A percentile compares a stretch with the other conserved stretches of the same genome.
Evolutionary conservation across 1,140 invertebrate genomes (phyloP).

Genomic region (Drosophila nannoptera): DNA sequence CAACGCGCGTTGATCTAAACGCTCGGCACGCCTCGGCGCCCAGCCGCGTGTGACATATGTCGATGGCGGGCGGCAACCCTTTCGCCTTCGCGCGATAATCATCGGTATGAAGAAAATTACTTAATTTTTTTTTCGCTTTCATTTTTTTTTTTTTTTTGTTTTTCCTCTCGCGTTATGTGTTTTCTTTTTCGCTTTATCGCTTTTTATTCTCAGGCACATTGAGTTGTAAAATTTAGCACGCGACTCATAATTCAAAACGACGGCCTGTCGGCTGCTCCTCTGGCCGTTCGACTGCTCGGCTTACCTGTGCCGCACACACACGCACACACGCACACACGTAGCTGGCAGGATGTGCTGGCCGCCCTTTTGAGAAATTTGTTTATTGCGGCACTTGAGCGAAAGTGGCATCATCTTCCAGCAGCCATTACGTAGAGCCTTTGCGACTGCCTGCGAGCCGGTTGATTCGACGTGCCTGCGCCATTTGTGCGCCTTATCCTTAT

Average conservation of each 20-base stretch:
- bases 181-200: not conserved
- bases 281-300: conserved; percentile 7
- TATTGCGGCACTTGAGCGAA: conserved; percentile 75
- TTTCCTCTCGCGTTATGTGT: not conserved
- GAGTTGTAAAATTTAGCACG: conserved; percentile 45
- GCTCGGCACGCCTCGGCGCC: conserved; percentile 66
- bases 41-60: conserved; percentile 66
- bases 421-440: conserved; percentile 25
- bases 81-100: conserved; percentile 52
- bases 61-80: conserved; percentile 57
- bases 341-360: conserved; percentile 37
- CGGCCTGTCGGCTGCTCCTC: not conserved
- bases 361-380: conserved; percentile 69
- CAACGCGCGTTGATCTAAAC: conserved; percentile 64
- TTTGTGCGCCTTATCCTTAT: conserved; percentile 19
- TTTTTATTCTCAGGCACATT: conserved; percentile 18
- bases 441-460: conserved; percentile 37
- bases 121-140: conserved; percentile 54
- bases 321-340: conserved; percentile 32
- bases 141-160: not conserved
- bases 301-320: conserved; percentile 47
- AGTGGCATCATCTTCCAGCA: conserved; percentile 70
- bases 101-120: conserved; percentile 72
- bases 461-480: conserved; percentile 57
- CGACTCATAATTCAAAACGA: conserved; percentile 47